Conservation (phyloP, 2,888 invertebrate species). For the Platypus cylindrus region DNA sequence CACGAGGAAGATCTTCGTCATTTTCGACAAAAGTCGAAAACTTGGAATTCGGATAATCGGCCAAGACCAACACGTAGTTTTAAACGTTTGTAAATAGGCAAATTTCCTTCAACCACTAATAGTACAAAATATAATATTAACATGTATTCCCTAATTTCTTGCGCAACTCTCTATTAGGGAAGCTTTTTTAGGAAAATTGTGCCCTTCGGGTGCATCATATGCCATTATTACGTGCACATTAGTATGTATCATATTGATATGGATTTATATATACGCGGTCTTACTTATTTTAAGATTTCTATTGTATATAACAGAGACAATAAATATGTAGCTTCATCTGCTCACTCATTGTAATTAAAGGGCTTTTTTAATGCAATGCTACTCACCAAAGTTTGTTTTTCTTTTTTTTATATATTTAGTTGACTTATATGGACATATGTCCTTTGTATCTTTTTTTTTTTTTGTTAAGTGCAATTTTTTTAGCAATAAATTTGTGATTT, state of each 20-base stretch:
- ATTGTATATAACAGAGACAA: conserved; percentile 11
- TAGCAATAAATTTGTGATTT: conserved; percentile 29
- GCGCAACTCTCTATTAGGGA: no score
- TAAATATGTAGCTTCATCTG: conserved; percentile 14
- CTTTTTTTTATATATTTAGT: conserved; percentile 21
- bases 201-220: no score
- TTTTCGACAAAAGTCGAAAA: conserved; percentile 67
- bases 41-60: conserved; percentile 45
- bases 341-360: conserved; percentile 22
- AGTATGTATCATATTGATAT: conserved; percentile 17
- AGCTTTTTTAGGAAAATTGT: no score
- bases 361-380: conserved; percentile 27
- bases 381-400: conserved; percentile 27
- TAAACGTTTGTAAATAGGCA: conserved; percentile 20
- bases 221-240: no score
- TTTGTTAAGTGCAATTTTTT: conserved; percentile 27
- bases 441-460: conserved; percentile 19
- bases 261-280: conserved; percentile 5
- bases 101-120: conserved; percentile 6
- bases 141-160: no score
- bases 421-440: conserved; percentile 11
- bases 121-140: conserved; percentile 15
- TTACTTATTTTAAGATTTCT: conserved; percentile 8
- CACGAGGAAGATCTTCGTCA: conserved; percentile 57
- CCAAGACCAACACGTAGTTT: conserved; percentile 12